Evolutionary conservation across 1,140 invertebrate species (phyloP).

Genomic region (Ips typographus): DNA sequence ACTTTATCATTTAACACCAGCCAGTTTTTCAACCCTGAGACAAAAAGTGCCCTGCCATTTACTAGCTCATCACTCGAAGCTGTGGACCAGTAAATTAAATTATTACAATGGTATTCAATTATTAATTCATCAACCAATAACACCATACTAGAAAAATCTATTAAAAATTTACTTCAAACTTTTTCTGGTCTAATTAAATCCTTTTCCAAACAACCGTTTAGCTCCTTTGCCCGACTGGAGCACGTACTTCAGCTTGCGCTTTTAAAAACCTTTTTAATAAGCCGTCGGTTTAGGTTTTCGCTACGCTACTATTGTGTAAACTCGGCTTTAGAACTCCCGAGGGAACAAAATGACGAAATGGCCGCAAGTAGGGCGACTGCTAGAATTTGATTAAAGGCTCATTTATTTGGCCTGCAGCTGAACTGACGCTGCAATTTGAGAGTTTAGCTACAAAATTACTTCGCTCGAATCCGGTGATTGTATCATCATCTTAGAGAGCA

Average conservation of each 20-base stretch:
- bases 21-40: no score
- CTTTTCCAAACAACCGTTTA: constrained; percentile 3
- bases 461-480: not conserved
- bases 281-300: not conserved
- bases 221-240: constrained; percentile 1
- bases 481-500: constrained; percentile 2
- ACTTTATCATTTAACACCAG: no score
- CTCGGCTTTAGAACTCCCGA: not conserved
- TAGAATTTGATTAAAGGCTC: not conserved
- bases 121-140: no score
- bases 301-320: not conserved
- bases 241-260: constrained; percentile 5
- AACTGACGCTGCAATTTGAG: not conserved
- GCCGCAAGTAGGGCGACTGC: not conserved
- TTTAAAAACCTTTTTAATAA: constrained; percentile 6
- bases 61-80: no score
- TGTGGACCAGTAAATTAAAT: no score
- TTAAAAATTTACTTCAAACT: not conserved
- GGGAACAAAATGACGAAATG: no score
- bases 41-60: no score
- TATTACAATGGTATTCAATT: no score
- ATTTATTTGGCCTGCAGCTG: not conserved
- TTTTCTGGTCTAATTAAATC: not conserved
- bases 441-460: not conserved
- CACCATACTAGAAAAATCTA: not conserved